A percentile compares a stretch with the other conserved stretches of the same genome.
Conservation (phyloP, 2,113 vertebrate genomes). For the Bubo bubo region DNA sequence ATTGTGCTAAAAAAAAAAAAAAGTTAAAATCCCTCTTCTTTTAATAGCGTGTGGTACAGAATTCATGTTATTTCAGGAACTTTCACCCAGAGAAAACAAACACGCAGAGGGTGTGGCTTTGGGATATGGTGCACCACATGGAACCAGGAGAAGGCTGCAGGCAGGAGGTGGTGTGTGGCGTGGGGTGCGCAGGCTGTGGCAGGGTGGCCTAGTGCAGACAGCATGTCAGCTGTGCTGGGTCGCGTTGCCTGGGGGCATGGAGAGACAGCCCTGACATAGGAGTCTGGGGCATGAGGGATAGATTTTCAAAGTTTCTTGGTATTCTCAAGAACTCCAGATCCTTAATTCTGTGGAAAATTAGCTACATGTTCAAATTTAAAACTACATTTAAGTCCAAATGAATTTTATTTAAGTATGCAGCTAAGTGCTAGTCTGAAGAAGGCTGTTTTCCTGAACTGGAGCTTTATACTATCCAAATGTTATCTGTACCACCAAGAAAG, state of each 20-base stretch:
- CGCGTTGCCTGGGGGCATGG: background rate
- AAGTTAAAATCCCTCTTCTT: background rate
- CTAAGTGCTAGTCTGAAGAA: background rate
- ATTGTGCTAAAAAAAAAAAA: background rate
- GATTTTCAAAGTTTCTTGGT: background rate
- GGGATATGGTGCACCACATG: rapidly evolving
- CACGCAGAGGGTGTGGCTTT: rapidly evolving
- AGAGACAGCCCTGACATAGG: background rate
- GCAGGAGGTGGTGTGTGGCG: too few species aligned
- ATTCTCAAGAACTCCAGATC: background rate
- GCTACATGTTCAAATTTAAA: background rate
- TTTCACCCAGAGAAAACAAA: background rate
- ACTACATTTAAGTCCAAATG: background rate
- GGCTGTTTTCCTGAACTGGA: background rate
- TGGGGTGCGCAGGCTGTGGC: background rate
- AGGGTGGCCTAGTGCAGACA: background rate
- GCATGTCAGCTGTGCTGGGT: background rate
- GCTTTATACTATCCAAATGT: background rate
- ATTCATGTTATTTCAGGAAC: background rate
- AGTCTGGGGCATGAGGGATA: background rate
- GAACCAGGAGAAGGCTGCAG: background rate
- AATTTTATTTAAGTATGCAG: background rate
- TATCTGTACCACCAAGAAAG: background rate
- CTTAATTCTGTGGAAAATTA: background rate
- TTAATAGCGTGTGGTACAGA: background rate